These are phyloP conservation scores for Acanthacorydalis orientalis DNA, from an alignment of 2,888 invertebrate species.

Conservation along the genomic window DNA sequence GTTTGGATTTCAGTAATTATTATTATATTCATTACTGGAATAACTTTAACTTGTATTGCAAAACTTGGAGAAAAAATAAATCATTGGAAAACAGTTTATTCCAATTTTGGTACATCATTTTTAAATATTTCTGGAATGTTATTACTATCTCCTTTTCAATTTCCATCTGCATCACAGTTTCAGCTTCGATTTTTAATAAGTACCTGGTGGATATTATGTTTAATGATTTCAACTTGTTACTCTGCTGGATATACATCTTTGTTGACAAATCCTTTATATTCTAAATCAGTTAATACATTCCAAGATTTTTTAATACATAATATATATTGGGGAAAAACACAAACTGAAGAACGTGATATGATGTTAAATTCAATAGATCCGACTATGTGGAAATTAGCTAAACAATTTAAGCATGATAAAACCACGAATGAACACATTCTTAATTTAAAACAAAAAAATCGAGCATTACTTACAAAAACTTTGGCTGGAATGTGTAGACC, in stretches of 20 bases:
- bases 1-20: not conserved
- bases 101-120: not conserved
- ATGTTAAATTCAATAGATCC: not conserved
- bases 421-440: not conserved
- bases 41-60: not conserved
- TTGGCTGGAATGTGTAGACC: not conserved
- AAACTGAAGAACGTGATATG: not conserved
- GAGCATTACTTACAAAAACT: not conserved
- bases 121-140: not conserved
- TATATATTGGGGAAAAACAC: not conserved
- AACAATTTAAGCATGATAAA: not conserved
- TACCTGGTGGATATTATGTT: not conserved
- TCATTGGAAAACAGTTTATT: not conserved
- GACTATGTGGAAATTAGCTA: not conserved
- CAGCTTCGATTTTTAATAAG: not conserved
- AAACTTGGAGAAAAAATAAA: not conserved
- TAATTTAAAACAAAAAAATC: not conserved
- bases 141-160: not conserved
- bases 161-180: not conserved
- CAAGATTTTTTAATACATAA: not conserved
- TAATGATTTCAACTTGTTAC: not conserved
- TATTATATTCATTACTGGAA: not conserved
- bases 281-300: not conserved
- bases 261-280: not conserved
- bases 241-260: not conserved